A percentile compares a stretch with the other conserved stretches of the same genome.
Conservation (phyloP, 2,113 vertebrate species). For the Lophotis ruficrista region DNA sequence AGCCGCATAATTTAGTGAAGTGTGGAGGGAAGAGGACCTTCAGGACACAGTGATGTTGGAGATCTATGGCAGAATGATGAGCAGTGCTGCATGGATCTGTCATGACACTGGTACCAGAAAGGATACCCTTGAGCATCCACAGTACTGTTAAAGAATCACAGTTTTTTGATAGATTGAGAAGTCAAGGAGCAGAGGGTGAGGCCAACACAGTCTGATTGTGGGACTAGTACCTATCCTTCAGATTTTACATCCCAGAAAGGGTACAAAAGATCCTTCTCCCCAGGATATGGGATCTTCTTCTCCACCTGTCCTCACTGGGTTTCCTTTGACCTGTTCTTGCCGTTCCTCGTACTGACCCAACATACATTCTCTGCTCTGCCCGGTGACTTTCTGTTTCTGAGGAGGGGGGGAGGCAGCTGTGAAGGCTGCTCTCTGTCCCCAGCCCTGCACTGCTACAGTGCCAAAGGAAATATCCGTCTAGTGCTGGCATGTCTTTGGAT, state of each 20-base stretch:
- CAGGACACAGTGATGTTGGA: not conserved
- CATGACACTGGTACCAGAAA: not conserved
- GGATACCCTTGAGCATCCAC: not conserved
- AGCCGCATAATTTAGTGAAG: not conserved
- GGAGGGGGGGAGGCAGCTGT: not conserved
- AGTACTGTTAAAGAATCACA: not conserved
- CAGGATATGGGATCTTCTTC: not conserved
- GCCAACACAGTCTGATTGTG: not conserved
- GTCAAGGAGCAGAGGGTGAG: not conserved
- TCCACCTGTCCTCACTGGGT: not conserved
- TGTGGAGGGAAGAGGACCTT: not conserved
- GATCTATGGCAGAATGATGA: not conserved
- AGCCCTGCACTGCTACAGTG: not conserved
- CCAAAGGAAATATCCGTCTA: not conserved
- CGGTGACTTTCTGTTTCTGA: not conserved
- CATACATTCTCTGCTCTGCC: not conserved
- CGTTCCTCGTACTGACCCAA: not conserved
- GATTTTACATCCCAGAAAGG: not conserved
- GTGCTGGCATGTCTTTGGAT: not conserved
- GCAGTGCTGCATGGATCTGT: not conserved
- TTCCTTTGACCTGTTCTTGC: not conserved
- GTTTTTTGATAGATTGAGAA: not conserved
- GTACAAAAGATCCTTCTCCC: not conserved
- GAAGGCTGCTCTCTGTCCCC: not conserved
- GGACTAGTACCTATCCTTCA: not conserved